These are phyloP conservation scores for Rhizoglyphus robini DNA, from an alignment of 1,140 invertebrate species.

Conservation along the genomic window DNA sequence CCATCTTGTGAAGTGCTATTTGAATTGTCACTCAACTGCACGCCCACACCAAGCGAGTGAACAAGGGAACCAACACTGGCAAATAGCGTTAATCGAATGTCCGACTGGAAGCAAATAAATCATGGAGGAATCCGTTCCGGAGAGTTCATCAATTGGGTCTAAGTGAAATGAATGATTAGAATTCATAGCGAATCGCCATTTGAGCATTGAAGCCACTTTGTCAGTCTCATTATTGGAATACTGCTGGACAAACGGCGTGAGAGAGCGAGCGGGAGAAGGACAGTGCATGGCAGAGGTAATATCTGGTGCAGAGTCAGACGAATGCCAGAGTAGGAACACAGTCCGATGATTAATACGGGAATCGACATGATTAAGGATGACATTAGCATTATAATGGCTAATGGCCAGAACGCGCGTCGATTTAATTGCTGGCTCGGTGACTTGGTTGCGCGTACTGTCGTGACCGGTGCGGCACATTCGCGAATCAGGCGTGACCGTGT, in stretches of 20 bases:
- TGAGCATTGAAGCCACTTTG: conserved; percentile 5
- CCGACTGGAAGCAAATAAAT: neutral
- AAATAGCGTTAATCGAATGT: neutral
- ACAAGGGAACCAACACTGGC: neutral
- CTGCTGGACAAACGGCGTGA: neutral
- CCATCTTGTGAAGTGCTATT: too few relatives aligned
- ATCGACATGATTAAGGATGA: conserved; percentile 8
- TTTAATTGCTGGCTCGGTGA: conserved; percentile 2
- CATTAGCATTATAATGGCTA: conserved; percentile 7
- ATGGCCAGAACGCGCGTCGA: neutral
- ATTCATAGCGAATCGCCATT: conserved; percentile 13
- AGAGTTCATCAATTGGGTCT: conserved; percentile 7
- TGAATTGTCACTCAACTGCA: neutral
- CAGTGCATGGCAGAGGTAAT: neutral
- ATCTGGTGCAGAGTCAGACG: neutral
- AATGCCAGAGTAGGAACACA: neutral
- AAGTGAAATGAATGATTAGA: conserved; percentile 15
- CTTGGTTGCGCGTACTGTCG: neutral
- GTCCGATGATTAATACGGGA: conserved; percentile 10
- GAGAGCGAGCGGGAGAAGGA: neutral
- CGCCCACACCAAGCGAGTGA: neutral
- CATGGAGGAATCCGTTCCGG: conserved; percentile 1
- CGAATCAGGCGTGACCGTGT: conserved; percentile 15
- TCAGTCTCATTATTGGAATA: neutral
- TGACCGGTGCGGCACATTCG: neutral